A percentile compares a stretch with the other conserved stretches of the same genome.
These are phyloP conservation scores for Gibbula magus DNA, from an alignment of 2,888 invertebrate species.

Conservation along the genomic window DNA sequence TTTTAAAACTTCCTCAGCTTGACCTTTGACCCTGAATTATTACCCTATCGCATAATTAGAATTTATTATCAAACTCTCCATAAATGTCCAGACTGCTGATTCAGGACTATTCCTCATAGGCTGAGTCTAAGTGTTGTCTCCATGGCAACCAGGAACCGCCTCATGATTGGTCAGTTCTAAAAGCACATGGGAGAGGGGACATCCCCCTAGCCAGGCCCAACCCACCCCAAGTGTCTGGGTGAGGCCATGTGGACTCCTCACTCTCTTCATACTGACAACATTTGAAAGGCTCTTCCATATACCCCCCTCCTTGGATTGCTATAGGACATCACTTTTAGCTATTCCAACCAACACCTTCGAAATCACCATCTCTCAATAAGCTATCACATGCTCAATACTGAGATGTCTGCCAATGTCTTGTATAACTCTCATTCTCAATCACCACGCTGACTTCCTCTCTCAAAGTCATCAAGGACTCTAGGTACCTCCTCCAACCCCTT, in stretches of 20 bases:
- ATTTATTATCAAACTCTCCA: constrained; percentile 21
- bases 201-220: not conserved
- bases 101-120: not conserved
- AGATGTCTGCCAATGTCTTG: no score
- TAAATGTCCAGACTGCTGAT: constrained; percentile 14
- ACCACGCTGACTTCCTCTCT: no score
- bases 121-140: not conserved
- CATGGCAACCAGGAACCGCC: not conserved
- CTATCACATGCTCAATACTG: no score
- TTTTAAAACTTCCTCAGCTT: constrained; percentile 61
- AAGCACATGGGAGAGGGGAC: not conserved
- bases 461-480: no score
- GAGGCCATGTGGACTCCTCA: not conserved
- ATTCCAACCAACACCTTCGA: no score
- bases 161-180: constrained; percentile 9
- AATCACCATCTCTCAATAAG: no score
- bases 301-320: not conserved
- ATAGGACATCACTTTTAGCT: no score
- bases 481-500: no score
- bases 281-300: not conserved
- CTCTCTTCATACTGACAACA: not conserved
- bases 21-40: constrained; percentile 62
- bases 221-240: not conserved
- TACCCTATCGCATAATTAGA: constrained; percentile 23
- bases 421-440: no score